Evolutionary conservation across 1,140 invertebrate species (phyloP).

Genomic region (Aphidius ervi): DNA sequence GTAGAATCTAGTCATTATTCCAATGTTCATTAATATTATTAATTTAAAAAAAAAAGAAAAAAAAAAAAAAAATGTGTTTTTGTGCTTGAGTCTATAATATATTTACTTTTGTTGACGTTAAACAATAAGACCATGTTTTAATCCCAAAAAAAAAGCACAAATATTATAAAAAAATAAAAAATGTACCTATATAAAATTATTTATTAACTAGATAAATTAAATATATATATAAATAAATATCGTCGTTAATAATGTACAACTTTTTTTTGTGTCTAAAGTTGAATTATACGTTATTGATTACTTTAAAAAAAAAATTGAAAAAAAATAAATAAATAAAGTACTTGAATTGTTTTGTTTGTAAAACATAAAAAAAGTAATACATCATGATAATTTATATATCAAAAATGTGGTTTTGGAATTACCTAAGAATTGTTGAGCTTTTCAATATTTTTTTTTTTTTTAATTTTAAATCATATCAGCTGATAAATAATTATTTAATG

Average conservation of each 20-base stretch:
- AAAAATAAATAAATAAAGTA: too few species aligned
- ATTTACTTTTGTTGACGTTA: slow-evolving; percentile 9
- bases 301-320: too few species aligned
- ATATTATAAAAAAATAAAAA: slow-evolving; percentile 6
- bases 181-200: slow-evolving; percentile 8
- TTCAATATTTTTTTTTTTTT: too few species aligned
- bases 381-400: too few species aligned
- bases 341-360: too few species aligned
- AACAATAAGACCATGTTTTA: background rate
- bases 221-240: background rate
- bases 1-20: slow-evolving; percentile 8
- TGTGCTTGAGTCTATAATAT: background rate
- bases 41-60: background rate
- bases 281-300: too few species aligned
- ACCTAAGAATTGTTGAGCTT: too few species aligned
- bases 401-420: too few species aligned
- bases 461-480: too few species aligned
- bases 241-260: background rate
- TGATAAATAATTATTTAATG: too few species aligned
- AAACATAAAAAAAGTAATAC: too few species aligned
- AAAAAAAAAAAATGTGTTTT: background rate
- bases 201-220: background rate
- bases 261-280: too few species aligned
- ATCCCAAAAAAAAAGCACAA: slow-evolving; percentile 3
- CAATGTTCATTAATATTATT: background rate